Evolutionary conservation across 2,797 vertebrate genomes (phyloP), one percentile per base, ranked within the genome.

Genomic region (Darevskia nairensis): DNA sequence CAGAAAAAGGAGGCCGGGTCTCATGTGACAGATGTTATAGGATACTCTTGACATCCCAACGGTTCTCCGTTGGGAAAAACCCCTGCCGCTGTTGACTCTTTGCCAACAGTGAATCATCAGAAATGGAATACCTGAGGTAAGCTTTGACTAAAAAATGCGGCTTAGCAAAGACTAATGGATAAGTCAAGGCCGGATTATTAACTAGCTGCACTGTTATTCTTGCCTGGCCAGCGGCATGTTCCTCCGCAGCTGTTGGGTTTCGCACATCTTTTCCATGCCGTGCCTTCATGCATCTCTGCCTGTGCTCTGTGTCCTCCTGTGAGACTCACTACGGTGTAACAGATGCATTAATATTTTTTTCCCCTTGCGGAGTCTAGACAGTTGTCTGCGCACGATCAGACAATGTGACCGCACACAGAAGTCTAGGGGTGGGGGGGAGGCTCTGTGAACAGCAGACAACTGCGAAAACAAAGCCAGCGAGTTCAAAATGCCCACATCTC

Each of bases 311-410:
- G 86, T 88, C 91, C 84, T 89, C 92, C 89, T 64, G 35, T 46
- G 81, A 86, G 80, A 76, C 11, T 11, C 61, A 35, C 86, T 89
- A 83, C 90, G 88, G 80, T 27, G 89, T 88, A 72, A 90, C 61
- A 85, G 27, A 84, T 4, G 8, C 29, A 5, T 61, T 77, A 50
- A 50, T 50, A 61, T 61, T 7, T 61, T 61, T 61, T 21, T 6
- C 4, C 21, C 59, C n/a, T 35, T 83, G 41, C 39, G 89, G 83
- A 92, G 94, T 96, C 94, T 95, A 95, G 95, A 95, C 95, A 94
- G 92, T 86, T 94, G 90, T 91, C 91, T 94, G 90, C 10, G 0
- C 82, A 92, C 8, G 61, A 81, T 87, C 92, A 95, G 92, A 93
- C 90, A 86, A 90, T 93, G 86, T 29, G 46, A 89, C 92, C 94